Conservation (phyloP, 2,888 invertebrate species). For the Lycophotia porphyrea region DNA sequence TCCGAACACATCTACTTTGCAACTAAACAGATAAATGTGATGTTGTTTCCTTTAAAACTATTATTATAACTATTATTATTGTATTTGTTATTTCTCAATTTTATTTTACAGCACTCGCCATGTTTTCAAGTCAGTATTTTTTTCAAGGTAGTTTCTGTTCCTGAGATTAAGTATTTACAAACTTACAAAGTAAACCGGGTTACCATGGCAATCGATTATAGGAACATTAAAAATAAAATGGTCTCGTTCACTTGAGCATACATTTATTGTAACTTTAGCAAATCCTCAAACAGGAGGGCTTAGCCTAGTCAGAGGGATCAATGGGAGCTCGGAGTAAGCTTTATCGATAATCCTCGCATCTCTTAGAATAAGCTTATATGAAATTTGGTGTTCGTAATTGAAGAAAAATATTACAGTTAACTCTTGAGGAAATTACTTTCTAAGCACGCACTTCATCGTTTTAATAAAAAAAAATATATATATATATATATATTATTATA, state of each 20-base stretch:
- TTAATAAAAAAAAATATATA: background rate
- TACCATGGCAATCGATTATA: background rate
- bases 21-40: slow-evolving; percentile 21
- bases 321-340: slow-evolving; percentile 14
- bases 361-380: background rate
- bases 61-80: background rate
- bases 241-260: slow-evolving; percentile 22
- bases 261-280: slow-evolving; percentile 28
- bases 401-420: slow-evolving; percentile 17
- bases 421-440: slow-evolving; percentile 1
- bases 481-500: too few species aligned
- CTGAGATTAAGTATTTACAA: background rate
- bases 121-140: too few species aligned
- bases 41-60: background rate
- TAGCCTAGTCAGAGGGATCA: slow-evolving; percentile 45
- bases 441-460: background rate
- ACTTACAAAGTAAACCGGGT: background rate
- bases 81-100: background rate
- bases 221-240: slow-evolving; percentile 9
- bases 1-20: slow-evolving; percentile 33
- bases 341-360: slow-evolving; percentile 39
- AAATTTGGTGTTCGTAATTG: slow-evolving; percentile 8
- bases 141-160: background rate
- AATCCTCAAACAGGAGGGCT: slow-evolving; percentile 34
- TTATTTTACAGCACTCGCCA: background rate